phyloP scores from a whole-genome alignment of 2,888 invertebrate genomes.

The Ariolimax columbianus region DNA sequence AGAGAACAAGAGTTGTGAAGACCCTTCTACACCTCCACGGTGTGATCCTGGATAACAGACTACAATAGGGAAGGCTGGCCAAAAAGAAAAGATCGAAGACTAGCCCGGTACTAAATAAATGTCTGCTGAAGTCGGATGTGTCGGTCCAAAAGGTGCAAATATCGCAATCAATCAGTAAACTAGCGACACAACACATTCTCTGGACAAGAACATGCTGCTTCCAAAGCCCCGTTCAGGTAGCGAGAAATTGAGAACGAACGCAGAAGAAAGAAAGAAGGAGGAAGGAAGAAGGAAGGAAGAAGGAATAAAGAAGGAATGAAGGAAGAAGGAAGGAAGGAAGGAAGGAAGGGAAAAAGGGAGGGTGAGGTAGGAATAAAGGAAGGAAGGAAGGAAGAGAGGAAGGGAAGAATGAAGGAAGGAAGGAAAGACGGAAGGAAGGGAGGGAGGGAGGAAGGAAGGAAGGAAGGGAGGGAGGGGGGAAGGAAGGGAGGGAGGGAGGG shows the following conservation, averaged over 20 bases:
- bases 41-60: too few relatives aligned
- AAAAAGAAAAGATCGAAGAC: too few relatives aligned
- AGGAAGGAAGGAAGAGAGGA: constrained; percentile 2
- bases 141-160: too few relatives aligned
- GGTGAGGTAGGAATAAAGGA: constrained; percentile 3
- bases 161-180: too few relatives aligned
- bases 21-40: too few relatives aligned
- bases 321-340: not conserved
- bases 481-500: not conserved
- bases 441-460: not conserved
- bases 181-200: too few relatives aligned
- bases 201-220: too few relatives aligned
- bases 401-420: not conserved
- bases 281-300: not conserved
- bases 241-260: not conserved
- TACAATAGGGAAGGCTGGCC: too few relatives aligned
- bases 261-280: not conserved
- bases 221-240: too few relatives aligned
- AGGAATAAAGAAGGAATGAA: not conserved
- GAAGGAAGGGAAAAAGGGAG: constrained; percentile 2
- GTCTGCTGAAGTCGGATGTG: too few relatives aligned
- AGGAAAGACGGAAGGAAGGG: not conserved
- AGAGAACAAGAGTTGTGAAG: too few relatives aligned
- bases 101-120: too few relatives aligned
- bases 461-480: not conserved